Base-by-base conservation (phyloP, 2,797 vertebrate species). In the Sebastes vulpes region DNA sequence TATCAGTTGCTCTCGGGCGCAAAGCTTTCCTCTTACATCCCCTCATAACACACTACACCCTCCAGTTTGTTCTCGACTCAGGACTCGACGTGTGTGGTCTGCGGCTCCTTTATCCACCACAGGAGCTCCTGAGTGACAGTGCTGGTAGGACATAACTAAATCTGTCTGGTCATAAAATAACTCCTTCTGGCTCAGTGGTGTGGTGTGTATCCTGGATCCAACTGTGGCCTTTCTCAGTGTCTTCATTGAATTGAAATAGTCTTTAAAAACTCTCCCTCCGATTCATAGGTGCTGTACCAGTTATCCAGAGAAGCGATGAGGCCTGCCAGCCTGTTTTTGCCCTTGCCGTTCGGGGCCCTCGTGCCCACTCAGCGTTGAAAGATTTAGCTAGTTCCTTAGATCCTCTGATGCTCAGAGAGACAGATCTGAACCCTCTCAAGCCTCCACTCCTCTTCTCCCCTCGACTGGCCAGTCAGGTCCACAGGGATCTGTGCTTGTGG, bases 401-500 rank as follows among this genome's bases (percentile, higher is more conserved):
- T 63, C 83, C 50, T 1, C 42, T 65, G 63, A 75, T 91, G 63
- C 86, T 82, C 9, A 70, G 75, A 5, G 16, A 54, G 72, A 88
- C 79, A 0, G 83, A 90, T 65, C 63, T 84, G 60, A 71, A 72
- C 1, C 83, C 81, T 52, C 32, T 86, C 26, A 58, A n/a, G 0
- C 83, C 86, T 38, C 81, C 81, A 0, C 65, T 94, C 0, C 0
- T 90, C 50, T 84, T 58, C 82, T 80, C 90, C 8, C 81, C 93
- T 58, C 48, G 1, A 12, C 65, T 69, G 64, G 79, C 75, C 52
- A 65, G 66, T 66, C 14, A 1, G 1, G 71, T 93, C 57, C 89
- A 94, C 71, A 84, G 86, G 69, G 93, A 96, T 77, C 92, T 96
- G 65, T 95, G 95, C 65, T 79, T 96, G n/a, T 96, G 95, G 94